These are phyloP conservation scores for Pantherophis alleghaniensis DNA, from an alignment of 2,797 vertebrate genomes.

Conservation along the genomic window DNA sequence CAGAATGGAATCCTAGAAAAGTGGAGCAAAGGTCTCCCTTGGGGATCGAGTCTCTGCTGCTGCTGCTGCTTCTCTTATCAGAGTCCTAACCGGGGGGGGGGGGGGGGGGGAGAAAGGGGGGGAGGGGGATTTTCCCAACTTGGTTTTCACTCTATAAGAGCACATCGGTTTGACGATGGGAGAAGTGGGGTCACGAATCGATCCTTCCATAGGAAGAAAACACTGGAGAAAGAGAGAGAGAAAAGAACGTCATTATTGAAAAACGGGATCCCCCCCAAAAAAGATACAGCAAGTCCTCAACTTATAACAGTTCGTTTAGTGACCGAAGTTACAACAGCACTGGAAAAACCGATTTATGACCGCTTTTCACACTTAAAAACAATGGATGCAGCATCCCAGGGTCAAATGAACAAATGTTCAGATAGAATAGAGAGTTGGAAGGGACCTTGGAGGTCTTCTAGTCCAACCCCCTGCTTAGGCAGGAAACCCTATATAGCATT, in stretches of 20 bases:
- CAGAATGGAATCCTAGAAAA: background rate
- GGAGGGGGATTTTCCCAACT: background rate
- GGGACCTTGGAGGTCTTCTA: too few species aligned
- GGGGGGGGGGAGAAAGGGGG: too few species aligned
- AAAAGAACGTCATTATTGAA: background rate
- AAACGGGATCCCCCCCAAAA: too few species aligned
- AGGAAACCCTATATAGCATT: too few species aligned
- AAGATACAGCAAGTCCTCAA: too few species aligned
- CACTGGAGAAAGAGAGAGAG: slow-evolving; percentile 49
- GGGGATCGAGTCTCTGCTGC: background rate
- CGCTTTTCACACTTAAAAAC: too few species aligned
- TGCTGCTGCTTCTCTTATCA: background rate
- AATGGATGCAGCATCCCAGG: too few species aligned
- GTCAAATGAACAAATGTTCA: too few species aligned
- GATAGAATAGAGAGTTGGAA: too few species aligned
- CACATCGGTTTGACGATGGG: background rate
- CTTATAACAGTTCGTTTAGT: too few species aligned
- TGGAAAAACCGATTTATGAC: too few species aligned
- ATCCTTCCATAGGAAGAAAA: slow-evolving; percentile 76
- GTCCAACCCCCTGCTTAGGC: too few species aligned
- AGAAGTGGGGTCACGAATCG: slow-evolving; percentile 51
- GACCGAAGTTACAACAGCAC: background rate
- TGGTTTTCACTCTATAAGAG: slow-evolving; percentile 10
- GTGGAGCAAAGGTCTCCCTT: background rate
- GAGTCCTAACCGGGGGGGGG: background rate